Percentiles rank a stretch among this genome's conserved stretches.
These are phyloP conservation scores for Xylota sylvarum DNA, from an alignment of 2,888 invertebrate genomes.

Conservation along the genomic window DNA sequence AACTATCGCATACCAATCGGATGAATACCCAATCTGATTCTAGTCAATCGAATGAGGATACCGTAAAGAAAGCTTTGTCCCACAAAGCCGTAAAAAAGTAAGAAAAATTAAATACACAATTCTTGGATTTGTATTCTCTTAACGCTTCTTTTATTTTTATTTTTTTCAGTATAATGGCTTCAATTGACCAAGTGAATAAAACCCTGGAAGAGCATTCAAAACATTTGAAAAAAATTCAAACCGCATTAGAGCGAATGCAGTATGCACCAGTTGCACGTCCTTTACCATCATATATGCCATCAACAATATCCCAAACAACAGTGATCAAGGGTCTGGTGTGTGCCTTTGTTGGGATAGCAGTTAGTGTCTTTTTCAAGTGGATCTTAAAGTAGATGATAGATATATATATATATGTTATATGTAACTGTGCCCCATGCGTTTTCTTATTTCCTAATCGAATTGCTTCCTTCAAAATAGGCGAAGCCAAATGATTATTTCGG, in stretches of 20 bases:
- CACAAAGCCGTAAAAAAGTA: constrained; percentile 79
- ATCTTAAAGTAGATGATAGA: constrained; percentile 80
- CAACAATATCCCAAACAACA: constrained; percentile 80
- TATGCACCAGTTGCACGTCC: constrained; percentile 79
- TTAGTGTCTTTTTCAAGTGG: constrained; percentile 82
- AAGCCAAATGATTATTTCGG: constrained; percentile 31
- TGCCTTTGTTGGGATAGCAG: constrained; percentile 80
- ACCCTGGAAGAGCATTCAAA: constrained; percentile 86
- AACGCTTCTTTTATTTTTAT: constrained; percentile 1
- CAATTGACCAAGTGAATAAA: constrained; percentile 85
- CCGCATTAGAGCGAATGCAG: constrained; percentile 82
- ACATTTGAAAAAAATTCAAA: constrained; percentile 84
- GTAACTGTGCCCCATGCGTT: constrained; percentile 18
- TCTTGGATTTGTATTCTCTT: neutral
- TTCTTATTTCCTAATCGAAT: constrained; percentile 18
- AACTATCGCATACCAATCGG: constrained; percentile 84
- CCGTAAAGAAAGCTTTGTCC: constrained; percentile 73
- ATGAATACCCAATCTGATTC: constrained; percentile 86
- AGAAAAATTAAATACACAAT: constrained; percentile 49
- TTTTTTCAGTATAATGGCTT: constrained; percentile 84
- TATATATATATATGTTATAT: constrained; percentile 1
- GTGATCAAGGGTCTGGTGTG: constrained; percentile 81
- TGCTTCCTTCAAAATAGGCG: constrained; percentile 22
- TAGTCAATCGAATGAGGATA: constrained; percentile 84
- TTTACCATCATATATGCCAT: constrained; percentile 57